Evolutionary conservation across 2,113 vertebrate species (phyloP).

Genomic region (Noctilio leporinus): DNA sequence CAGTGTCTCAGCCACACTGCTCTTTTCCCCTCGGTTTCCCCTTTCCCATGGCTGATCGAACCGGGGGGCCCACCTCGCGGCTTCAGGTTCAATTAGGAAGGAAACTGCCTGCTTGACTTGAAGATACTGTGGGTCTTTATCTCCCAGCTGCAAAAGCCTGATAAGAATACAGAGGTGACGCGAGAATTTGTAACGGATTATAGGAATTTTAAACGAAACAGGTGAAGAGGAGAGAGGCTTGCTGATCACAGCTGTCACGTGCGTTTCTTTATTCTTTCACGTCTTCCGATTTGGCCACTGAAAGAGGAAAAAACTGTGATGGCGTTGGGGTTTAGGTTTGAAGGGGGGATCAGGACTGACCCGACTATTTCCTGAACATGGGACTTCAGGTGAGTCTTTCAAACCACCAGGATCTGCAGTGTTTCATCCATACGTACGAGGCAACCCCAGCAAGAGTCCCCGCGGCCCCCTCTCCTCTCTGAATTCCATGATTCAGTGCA

Average conservation of each 20-base stretch:
- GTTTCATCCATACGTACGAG: background rate
- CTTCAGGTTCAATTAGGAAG: conserved; percentile 14
- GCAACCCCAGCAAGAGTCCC: background rate
- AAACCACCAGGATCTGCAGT: background rate
- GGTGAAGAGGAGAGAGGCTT: background rate
- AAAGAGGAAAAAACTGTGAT: background rate
- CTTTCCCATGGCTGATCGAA: background rate
- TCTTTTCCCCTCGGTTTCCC: background rate
- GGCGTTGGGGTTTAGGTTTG: background rate
- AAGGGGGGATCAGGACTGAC: background rate
- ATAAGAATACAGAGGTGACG: background rate
- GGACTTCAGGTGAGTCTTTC: background rate
- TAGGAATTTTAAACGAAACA: background rate
- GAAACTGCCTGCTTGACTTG: background rate
- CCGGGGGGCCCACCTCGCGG: background rate
- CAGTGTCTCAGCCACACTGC: rapidly evolving
- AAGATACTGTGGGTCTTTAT: background rate
- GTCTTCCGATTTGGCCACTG: background rate
- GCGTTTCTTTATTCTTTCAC: background rate
- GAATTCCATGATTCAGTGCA: background rate
- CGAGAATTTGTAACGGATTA: background rate
- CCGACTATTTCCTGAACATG: background rate
- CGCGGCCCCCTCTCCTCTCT: background rate
- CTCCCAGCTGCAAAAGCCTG: conserved; percentile 11
- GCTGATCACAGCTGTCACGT: background rate